Conservation (phyloP, 2,888 invertebrate genomes). For the Dugesia japonica region DNA sequence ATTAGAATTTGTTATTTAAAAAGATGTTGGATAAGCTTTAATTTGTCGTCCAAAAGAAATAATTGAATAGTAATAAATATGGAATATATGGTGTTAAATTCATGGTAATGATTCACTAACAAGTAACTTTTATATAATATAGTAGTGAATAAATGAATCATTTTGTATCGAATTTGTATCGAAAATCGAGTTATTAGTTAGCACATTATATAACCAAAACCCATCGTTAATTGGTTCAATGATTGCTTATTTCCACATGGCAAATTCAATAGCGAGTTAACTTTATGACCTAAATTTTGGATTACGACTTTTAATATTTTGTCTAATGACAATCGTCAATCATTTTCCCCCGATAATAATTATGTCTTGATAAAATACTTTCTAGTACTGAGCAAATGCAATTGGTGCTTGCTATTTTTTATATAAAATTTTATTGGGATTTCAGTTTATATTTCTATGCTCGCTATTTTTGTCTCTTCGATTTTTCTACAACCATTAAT, state of each 20-base stretch:
- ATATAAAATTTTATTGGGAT: neutral
- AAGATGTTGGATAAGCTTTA: no score
- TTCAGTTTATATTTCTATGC: neutral
- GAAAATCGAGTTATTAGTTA: neutral
- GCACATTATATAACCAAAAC: neutral
- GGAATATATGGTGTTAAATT: no score
- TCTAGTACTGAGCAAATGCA: no score
- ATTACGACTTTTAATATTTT: slow-evolving; percentile 13
- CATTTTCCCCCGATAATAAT: neutral
- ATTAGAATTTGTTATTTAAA: no score
- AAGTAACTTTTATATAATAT: neutral
- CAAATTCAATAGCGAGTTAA: slow-evolving; percentile 16
- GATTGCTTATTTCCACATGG: slow-evolving; percentile 20
- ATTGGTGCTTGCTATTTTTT: neutral
- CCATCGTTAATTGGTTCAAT: slow-evolving; percentile 13
- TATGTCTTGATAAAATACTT: no score
- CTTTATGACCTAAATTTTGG: slow-evolving; percentile 1
- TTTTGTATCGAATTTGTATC: slow-evolving; percentile 10
- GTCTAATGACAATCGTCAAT: slow-evolving; percentile 13
- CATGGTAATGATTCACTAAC: no score
- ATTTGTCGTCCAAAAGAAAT: no score
- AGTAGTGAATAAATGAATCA: slow-evolving; percentile 15
- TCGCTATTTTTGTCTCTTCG: neutral
- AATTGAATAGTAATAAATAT: no score
- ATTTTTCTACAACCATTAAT: slow-evolving; percentile 4